Percentiles rank a stretch among this genome's conserved stretches.
Evolutionary conservation across 30 jellyfish, hydroid and myxozoan species (phyloP).

Genomic region (Mastigias papua): DNA sequence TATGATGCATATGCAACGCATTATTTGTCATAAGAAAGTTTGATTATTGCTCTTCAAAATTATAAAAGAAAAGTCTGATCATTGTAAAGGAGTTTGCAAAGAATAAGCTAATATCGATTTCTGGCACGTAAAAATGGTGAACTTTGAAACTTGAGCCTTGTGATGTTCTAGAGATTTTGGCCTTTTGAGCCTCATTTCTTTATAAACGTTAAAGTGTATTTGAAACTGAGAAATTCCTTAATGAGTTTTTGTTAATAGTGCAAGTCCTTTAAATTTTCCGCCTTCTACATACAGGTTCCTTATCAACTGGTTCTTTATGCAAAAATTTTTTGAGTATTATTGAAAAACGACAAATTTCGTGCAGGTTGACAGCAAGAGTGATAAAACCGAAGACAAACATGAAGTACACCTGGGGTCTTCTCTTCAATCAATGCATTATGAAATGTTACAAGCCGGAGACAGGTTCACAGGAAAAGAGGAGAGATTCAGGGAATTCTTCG

Average conservation of each 20-base stretch:
- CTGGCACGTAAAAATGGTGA: no score
- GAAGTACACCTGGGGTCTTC: constrained; percentile 52
- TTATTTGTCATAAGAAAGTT: no score
- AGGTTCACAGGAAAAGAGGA: constrained; percentile 64
- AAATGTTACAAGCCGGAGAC: constrained; percentile 42
- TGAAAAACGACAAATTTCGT: no score
- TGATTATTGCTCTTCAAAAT: no score
- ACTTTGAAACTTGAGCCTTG: neutral
- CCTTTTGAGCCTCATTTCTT: neutral
- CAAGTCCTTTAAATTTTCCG: no score
- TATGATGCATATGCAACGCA: no score
- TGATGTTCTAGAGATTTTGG: neutral
- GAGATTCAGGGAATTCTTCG: constrained; percentile 35
- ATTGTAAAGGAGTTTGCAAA: no score
- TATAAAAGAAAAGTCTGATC: no score
- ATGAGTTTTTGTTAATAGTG: neutral
- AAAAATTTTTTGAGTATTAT: no score
- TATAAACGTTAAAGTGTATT: neutral
- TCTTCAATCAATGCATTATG: constrained; percentile 65
- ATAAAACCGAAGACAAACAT: constrained; percentile 41
- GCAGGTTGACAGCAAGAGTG: constrained; percentile 50
- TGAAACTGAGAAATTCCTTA: neutral
- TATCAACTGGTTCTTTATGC: no score
- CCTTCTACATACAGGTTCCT: no score
- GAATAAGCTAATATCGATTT: neutral